Conservation (phyloP, 2,797 vertebrate genomes). For the Chelmon rostratus region DNA sequence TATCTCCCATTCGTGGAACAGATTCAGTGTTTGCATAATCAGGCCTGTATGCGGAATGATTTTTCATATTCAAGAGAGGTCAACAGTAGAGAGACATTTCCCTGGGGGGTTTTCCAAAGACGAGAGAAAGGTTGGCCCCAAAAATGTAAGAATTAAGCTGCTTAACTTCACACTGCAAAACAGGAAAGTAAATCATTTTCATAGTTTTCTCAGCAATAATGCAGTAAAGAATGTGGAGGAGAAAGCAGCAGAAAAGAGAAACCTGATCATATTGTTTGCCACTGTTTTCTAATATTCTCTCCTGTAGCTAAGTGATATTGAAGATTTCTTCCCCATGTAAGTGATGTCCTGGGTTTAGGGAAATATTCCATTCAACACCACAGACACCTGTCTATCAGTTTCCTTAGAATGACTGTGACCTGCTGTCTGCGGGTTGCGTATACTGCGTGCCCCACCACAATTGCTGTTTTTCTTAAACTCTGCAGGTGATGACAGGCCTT, state of each 20-base stretch:
- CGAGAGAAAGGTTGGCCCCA: conserved; percentile 36
- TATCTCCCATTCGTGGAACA: conserved; percentile 52
- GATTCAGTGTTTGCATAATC: conserved; percentile 62
- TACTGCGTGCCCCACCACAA: background rate
- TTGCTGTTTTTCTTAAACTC: conserved; percentile 25
- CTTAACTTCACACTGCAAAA: conserved; percentile 52
- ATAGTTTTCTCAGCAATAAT: conserved; percentile 30
- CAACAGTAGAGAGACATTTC: conserved; percentile 47
- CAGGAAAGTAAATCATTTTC: conserved; percentile 44
- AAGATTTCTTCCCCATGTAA: background rate
- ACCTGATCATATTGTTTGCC: background rate
- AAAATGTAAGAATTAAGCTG: conserved; percentile 53
- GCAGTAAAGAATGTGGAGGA: conserved; percentile 20
- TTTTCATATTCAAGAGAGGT: conserved; percentile 64
- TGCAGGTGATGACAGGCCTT: conserved; percentile 51
- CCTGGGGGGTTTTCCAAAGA: conserved; percentile 44
- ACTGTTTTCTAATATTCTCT: background rate
- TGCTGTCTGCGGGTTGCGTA: conserved; percentile 35
- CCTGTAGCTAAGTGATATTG: background rate
- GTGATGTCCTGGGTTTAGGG: background rate
- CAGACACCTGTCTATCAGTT: conserved; percentile 28
- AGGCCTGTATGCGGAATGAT: conserved; percentile 35
- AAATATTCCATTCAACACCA: conserved; percentile 19
- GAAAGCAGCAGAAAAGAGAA: background rate
- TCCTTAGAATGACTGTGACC: conserved; percentile 30